Percentiles rank a stretch among this genome's conserved stretches.
These are phyloP conservation scores for Sitophilus oryzae DNA, from an alignment of 1,140 invertebrate genomes.

Conservation along the genomic window DNA sequence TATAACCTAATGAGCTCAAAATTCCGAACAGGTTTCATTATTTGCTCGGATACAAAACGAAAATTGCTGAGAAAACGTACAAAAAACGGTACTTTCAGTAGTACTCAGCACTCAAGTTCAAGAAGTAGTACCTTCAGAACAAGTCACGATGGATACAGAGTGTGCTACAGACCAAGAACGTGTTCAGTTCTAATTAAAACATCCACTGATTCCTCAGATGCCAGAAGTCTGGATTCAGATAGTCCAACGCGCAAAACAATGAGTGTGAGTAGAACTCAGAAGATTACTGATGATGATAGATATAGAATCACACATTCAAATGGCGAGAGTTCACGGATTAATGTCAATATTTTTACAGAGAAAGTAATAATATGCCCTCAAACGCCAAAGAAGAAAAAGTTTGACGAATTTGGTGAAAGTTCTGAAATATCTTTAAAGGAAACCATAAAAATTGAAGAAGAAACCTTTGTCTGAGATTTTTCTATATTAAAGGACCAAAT, in stretches of 20 bases:
- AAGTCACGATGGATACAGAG: slow-evolving; percentile 36
- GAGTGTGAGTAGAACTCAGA: background rate
- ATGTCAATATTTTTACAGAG: slow-evolving; percentile 29
- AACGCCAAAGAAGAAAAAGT: background rate
- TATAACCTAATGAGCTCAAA: slow-evolving; percentile 84
- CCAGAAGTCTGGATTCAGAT: slow-evolving; percentile 31
- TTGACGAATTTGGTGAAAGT: background rate
- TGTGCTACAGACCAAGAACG: slow-evolving; percentile 35
- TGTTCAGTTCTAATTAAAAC: slow-evolving; percentile 37
- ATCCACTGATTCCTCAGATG: slow-evolving; percentile 34
- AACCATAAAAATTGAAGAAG: slow-evolving; percentile 22
- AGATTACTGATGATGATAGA: background rate
- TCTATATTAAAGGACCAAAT: too few relatives aligned
- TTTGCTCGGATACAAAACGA: slow-evolving; percentile 53
- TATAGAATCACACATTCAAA: too few relatives aligned
- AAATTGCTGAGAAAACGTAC: slow-evolving; percentile 33
- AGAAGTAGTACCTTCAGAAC: slow-evolving; percentile 45
- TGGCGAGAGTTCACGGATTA: slow-evolving; percentile 5
- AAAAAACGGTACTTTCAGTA: slow-evolving; percentile 46
- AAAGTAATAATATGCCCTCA: slow-evolving; percentile 26
- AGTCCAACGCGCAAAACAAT: slow-evolving; percentile 1
- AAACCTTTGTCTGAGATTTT: slow-evolving; percentile 27
- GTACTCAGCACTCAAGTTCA: slow-evolving; percentile 44
- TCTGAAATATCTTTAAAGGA: slow-evolving; percentile 12
- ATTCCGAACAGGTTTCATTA: slow-evolving; percentile 69